Evolutionary conservation across 92 coral and sea anemone genomes (phyloP).

Genomic region (Phenganax subtilis): DNA sequence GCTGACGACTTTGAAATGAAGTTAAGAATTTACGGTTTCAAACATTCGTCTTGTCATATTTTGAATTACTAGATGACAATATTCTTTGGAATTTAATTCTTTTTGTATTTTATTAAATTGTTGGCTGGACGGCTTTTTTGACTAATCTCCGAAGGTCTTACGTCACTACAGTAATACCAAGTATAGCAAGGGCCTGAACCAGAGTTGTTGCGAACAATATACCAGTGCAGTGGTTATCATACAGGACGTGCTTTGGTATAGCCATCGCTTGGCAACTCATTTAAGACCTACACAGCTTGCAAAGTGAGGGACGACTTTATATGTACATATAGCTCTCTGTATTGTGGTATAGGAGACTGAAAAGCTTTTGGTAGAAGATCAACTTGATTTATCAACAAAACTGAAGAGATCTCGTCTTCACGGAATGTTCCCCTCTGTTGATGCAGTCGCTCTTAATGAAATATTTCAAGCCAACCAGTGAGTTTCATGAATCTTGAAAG

Average conservation of each 20-base stretch:
- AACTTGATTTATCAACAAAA: constrained; percentile 26
- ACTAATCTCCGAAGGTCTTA: too few species aligned
- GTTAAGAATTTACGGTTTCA: too few species aligned
- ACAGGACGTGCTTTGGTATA: background rate
- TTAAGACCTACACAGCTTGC: too few species aligned
- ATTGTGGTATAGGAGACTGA: constrained; percentile 18
- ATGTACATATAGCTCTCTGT: background rate
- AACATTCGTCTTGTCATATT: too few species aligned
- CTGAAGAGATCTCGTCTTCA: constrained; percentile 75
- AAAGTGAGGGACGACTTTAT: too few species aligned
- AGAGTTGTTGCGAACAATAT: background rate
- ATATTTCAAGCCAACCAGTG: constrained; percentile 82
- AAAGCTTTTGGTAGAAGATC: background rate
- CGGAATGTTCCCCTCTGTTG: constrained; percentile 89
- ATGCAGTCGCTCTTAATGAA: constrained; percentile 74
- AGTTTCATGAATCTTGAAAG: background rate
- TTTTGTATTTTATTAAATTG: too few species aligned
- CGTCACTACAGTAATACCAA: too few species aligned
- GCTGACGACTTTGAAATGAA: too few species aligned
- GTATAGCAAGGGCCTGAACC: too few species aligned
- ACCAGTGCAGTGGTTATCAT: background rate
- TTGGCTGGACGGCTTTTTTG: too few species aligned
- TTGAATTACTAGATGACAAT: too few species aligned
- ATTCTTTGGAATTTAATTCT: too few species aligned
- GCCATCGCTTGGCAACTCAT: background rate